These are phyloP conservation scores for Sminthurinus aureus DNA, from an alignment of 2,888 invertebrate genomes.

Conservation along the genomic window DNA sequence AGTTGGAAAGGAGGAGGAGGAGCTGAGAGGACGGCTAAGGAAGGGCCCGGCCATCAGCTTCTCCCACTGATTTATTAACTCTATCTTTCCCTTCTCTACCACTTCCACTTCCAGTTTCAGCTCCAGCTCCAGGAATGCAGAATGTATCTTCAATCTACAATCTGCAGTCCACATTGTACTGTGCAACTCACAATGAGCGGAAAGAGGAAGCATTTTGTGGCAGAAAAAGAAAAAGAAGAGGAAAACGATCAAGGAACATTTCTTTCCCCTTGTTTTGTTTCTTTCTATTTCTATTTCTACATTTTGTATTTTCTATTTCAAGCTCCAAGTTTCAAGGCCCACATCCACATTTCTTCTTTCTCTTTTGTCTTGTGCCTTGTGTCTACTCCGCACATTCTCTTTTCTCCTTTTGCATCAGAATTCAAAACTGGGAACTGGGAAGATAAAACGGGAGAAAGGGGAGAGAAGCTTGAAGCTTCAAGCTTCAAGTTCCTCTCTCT, in stretches of 20 bases:
- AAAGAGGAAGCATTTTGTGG: not conserved
- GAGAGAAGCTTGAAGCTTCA: not conserved
- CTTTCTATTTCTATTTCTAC: not conserved
- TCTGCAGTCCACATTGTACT: too few relatives aligned
- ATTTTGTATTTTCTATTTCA: not conserved
- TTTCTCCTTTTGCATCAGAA: not conserved
- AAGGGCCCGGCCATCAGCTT: constrained; percentile 34
- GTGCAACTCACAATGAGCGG: not conserved
- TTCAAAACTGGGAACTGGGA: not conserved
- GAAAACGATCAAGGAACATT: not conserved
- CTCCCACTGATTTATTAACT: constrained; percentile 33
- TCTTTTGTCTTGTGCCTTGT: not conserved
- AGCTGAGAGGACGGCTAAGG: constrained; percentile 18
- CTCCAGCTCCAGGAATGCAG: not conserved
- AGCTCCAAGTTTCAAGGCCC: not conserved
- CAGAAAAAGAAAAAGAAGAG: not conserved
- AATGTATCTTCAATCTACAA: not conserved
- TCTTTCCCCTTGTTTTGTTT: not conserved
- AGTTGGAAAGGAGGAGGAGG: too few relatives aligned
- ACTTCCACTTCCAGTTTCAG: not conserved
- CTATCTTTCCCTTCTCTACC: constrained; percentile 24
- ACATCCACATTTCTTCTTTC: too few relatives aligned
- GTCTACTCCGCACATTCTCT: not conserved
- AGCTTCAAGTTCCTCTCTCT: too few relatives aligned
- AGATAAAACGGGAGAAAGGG: not conserved